phyloP scores from a whole-genome alignment of 2,113 vertebrate species.

The Paedocypris sp. region DNA sequence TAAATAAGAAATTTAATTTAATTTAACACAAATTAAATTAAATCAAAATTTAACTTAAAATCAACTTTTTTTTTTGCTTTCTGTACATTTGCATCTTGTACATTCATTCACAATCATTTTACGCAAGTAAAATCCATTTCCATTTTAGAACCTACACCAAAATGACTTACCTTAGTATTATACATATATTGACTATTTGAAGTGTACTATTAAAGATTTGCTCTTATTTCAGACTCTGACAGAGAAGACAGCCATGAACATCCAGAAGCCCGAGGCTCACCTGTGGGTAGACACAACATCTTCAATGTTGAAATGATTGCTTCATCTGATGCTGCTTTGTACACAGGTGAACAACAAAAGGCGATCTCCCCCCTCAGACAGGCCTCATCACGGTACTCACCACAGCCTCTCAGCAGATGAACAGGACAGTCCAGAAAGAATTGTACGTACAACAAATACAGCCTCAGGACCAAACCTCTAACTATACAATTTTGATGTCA shows the following conservation, averaged over 20 bases:
- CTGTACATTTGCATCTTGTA: too few species aligned
- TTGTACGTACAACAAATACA: conserved; percentile 43
- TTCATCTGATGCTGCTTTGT: neutral
- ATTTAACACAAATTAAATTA: too few species aligned
- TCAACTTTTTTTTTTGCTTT: too few species aligned
- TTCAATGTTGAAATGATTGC: neutral
- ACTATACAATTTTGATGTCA: neutral
- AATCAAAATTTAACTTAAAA: too few species aligned
- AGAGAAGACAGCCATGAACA: conserved; percentile 56
- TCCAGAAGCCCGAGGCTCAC: conserved; percentile 47
- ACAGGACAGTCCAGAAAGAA: conserved; percentile 61
- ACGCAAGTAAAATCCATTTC: too few species aligned
- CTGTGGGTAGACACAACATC: conserved; percentile 44
- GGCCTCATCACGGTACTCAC: conserved; percentile 47
- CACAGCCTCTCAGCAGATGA: conserved; percentile 53
- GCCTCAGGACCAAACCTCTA: neutral
- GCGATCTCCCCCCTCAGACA: conserved; percentile 47
- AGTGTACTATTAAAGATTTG: neutral
- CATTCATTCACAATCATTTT: too few species aligned
- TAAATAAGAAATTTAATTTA: too few species aligned
- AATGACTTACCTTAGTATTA: neutral
- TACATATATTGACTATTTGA: neutral
- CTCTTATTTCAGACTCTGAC: conserved; percentile 53
- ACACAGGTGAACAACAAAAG: conserved; percentile 59
- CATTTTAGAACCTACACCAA: too few species aligned